These are phyloP conservation scores for Echinometra lucunter DNA, from an alignment of 53 echinoderm and acorn worm species.

Conservation along the genomic window DNA sequence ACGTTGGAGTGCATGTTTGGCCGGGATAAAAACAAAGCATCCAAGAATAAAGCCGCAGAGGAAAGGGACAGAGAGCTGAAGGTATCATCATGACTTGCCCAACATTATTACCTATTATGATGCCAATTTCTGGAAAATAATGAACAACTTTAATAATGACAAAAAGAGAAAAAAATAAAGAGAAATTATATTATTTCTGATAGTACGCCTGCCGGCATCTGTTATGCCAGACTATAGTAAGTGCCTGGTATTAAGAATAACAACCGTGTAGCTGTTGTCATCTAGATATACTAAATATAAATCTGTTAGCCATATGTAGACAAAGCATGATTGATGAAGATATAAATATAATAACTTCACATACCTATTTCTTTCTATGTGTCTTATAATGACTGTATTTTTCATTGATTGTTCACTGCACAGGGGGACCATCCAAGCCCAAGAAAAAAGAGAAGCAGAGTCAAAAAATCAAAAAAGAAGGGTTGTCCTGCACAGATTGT, in stretches of 20 bases:
- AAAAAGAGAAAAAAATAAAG: too few relatives aligned
- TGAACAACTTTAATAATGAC: too few relatives aligned
- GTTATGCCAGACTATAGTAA: background rate
- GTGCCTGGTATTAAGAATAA: background rate
- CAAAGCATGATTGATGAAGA: background rate
- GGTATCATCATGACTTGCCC: too few relatives aligned
- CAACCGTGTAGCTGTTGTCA: background rate
- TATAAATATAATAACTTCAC: background rate
- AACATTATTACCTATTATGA: background rate
- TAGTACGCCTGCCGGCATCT: background rate
- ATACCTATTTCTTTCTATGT: too few relatives aligned
- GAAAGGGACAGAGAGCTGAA: background rate
- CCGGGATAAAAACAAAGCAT: background rate
- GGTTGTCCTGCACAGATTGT: background rate
- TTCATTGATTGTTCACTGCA: background rate
- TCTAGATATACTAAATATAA: background rate
- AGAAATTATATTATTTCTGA: too few relatives aligned
- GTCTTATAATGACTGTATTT: background rate
- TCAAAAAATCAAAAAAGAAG: slow-evolving; percentile 3
- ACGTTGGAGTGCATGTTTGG: background rate
- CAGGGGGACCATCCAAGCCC: background rate
- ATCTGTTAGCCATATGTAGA: background rate
- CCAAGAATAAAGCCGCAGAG: background rate
- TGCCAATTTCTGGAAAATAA: background rate
- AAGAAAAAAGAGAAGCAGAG: background rate